A percentile compares a stretch with the other conserved stretches of the same genome.
These are phyloP conservation scores for Antheraea yamamai DNA, from an alignment of 2,888 invertebrate species.

Conservation along the genomic window DNA sequence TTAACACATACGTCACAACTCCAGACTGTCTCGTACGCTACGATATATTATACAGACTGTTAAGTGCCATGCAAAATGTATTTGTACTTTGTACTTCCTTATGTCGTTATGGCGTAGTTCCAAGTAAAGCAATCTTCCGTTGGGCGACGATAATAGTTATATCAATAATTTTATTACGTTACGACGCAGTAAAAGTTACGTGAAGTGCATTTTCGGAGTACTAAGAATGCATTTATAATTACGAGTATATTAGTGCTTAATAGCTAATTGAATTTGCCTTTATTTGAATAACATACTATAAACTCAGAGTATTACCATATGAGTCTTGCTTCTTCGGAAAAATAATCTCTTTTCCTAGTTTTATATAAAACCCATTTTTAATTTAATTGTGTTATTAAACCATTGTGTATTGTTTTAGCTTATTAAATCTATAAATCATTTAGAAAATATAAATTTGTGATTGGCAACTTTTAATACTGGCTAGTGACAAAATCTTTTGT, in stretches of 20 bases:
- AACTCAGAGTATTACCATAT: background rate
- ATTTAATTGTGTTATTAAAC: background rate
- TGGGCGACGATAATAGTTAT: conserved; percentile 64
- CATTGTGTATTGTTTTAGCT: background rate
- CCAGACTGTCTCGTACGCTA: conserved; percentile 30
- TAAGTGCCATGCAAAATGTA: conserved; percentile 81
- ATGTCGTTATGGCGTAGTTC: conserved; percentile 74
- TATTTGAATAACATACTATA: no score
- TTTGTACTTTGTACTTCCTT: conserved; percentile 80
- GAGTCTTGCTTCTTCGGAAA: background rate
- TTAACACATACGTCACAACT: conserved; percentile 22
- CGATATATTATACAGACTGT: conserved; percentile 71
- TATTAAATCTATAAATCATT: background rate
- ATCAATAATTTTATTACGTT: conserved; percentile 70
- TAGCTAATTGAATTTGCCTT: background rate
- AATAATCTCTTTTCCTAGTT: background rate
- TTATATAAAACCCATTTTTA: background rate
- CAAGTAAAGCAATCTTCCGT: conserved; percentile 79
- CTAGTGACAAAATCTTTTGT: no score
- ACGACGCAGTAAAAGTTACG: conserved; percentile 63
- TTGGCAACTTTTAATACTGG: no score
- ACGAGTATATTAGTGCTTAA: background rate
- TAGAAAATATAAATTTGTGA: background rate
- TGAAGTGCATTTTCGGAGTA: conserved; percentile 49
- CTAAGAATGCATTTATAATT: conserved; percentile 20